A percentile compares a stretch with the other conserved stretches of the same genome.
phyloP scores from a whole-genome alignment of 2,888 invertebrate species.

The Uloborus plumipes region DNA sequence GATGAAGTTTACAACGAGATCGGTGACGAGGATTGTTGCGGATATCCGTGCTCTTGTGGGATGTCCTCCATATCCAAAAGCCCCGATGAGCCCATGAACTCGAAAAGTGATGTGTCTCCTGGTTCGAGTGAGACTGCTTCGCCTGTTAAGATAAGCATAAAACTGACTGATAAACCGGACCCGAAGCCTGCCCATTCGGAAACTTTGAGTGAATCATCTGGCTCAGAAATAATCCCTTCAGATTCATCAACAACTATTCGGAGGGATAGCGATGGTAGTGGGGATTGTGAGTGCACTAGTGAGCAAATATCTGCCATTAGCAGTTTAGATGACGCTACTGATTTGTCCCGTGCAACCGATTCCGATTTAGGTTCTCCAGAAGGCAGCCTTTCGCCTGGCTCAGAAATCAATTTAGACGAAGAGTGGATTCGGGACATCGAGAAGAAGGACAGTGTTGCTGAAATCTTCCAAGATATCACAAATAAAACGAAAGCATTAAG shows the following conservation, averaged over 20 bases:
- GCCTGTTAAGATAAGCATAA: constrained; percentile 36
- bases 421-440: constrained; percentile 48
- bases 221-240: constrained; percentile 60
- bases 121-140: constrained; percentile 50
- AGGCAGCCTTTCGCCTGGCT: constrained; percentile 48
- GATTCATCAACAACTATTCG: constrained; percentile 60
- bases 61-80: constrained; percentile 10
- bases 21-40: constrained; percentile 31
- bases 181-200: constrained; percentile 24
- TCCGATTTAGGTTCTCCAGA: constrained; percentile 55
- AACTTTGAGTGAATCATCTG: constrained; percentile 51
- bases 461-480: constrained; percentile 53
- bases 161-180: constrained; percentile 12
- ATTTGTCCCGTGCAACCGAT: constrained; percentile 41
- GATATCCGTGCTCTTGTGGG: constrained; percentile 40
- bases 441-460: constrained; percentile 40
- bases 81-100: constrained; percentile 23
- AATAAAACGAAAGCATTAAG: constrained; percentile 34
- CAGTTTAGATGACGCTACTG: constrained; percentile 50
- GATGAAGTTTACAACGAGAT: constrained; percentile 58
- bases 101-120: constrained; percentile 32
- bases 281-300: constrained; percentile 60
- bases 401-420: constrained; percentile 42
- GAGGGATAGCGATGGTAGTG: constrained; percentile 44
- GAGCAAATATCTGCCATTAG: constrained; percentile 63